Evolutionary conservation across 2,113 vertebrate genomes (phyloP), one percentile per base, ranked within the genome.

Genomic region (Scartelaos histophorus): DNA sequence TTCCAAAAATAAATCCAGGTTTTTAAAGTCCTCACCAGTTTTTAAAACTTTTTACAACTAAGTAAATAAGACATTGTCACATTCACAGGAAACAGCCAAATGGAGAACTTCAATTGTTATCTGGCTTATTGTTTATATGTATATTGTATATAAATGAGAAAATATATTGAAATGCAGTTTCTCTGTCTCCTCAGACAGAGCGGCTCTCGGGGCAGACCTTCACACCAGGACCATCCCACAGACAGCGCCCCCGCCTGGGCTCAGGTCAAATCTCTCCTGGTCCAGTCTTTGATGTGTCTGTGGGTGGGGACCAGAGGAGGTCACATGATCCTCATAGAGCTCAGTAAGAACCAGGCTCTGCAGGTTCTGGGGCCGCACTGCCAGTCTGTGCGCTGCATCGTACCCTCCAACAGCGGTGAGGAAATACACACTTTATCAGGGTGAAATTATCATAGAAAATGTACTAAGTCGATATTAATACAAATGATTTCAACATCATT

Each of bases 281-380:
- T 99, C 56, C 98, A 97, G 85, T 95, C 93, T 62, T 90, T 95
- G 16, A 91, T 93, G 1, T 91, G 95, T 0, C 92, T 99, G 65
- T 99, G 97, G 98, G 90, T 99, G 21, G 96, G 96, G 51, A 99
- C 97, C 5, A 95, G 95, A 60, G 96, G 95, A 72, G 97, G 98
- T 75, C 90, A 95, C 13, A 85, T 98, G 73, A 85, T 99, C 49
- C 90, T 99, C 51, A 92, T 98, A 74, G 97, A 98, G 66, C 90
- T 97, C 54, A 93, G 92, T 0, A 96, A 95, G 0, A 94, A 92
- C 66, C 93, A 94, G 72, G 72, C 94, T 1, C 94, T 97, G 66
- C 92, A 85, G 70, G 91, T 95, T 58, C 91, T 96, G 73, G 84
- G 88, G 35, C 92, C 93, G 49, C 87, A 87, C 17, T 97, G 95